These are phyloP conservation scores for Hipposideros larvatus DNA, from an alignment of 2,797 vertebrate species.

Conservation along the genomic window DNA sequence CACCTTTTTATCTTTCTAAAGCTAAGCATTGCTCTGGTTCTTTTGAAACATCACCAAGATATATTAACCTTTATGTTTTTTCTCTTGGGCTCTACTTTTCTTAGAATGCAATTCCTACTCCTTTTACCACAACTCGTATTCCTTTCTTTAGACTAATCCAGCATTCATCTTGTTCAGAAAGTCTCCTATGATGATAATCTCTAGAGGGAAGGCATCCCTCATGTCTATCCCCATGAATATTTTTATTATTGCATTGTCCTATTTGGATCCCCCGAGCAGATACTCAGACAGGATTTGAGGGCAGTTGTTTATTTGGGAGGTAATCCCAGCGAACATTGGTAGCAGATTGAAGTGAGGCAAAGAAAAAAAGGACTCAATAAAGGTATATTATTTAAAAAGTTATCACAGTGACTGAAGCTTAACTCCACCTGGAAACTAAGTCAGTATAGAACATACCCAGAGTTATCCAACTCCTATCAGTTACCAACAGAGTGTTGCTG, in stretches of 20 bases:
- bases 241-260: neutral
- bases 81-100: neutral
- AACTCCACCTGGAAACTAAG: neutral
- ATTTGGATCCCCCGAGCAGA: neutral
- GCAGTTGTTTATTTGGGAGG: neutral
- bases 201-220: neutral
- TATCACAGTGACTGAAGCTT: neutral
- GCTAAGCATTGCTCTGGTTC: neutral
- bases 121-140: neutral
- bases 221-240: neutral
- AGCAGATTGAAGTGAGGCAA: neutral
- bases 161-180: neutral
- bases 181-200: neutral
- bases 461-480: neutral
- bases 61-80: neutral
- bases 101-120: neutral
- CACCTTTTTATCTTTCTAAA: neutral
- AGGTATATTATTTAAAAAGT: neutral
- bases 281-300: neutral
- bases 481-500: neutral
- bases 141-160: neutral
- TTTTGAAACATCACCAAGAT: neutral
- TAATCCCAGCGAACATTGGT: neutral
- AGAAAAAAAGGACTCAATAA: neutral
- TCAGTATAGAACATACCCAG: neutral